These are phyloP conservation scores for Oxyteleia sp. DNA, from an alignment of 2,888 invertebrate species.

Conservation along the genomic window DNA sequence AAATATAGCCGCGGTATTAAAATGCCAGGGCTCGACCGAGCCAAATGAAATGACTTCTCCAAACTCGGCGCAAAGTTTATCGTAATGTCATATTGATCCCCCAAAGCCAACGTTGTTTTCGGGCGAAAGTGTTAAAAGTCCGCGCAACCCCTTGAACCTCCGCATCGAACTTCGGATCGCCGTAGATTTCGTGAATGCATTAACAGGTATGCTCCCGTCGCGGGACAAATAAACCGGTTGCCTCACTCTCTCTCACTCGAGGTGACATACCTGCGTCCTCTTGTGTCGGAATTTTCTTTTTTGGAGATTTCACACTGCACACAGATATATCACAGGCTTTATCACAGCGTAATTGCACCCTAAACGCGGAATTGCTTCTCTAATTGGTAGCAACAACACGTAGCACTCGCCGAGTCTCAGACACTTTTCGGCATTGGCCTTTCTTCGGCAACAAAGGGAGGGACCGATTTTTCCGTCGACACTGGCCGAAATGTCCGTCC, in stretches of 20 bases:
- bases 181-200: slow-evolving; percentile 6
- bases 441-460: neutral
- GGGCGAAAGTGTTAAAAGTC: neutral
- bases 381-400: neutral
- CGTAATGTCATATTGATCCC: slow-evolving; percentile 21
- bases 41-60: neutral
- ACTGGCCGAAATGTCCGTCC: too few relatives aligned
- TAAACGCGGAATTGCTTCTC: neutral
- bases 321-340: slow-evolving; percentile 9
- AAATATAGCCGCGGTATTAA: neutral
- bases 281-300: slow-evolving; percentile 4
- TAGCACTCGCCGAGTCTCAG: neutral
- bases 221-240: slow-evolving; percentile 27
- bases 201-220: slow-evolving; percentile 20
- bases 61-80: slow-evolving; percentile 14
- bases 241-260: too few relatives aligned
- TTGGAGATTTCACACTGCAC: neutral
- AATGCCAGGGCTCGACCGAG: neutral
- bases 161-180: neutral
- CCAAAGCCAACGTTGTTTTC: slow-evolving; percentile 15
- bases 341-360: neutral
- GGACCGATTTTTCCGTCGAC: neutral
- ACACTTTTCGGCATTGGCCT: neutral
- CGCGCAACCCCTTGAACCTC: slow-evolving; percentile 15
- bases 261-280: slow-evolving; percentile 19